Base-by-base conservation (phyloP, 2,113 vertebrate species). In the Cephalopterus ornatus region DNA sequence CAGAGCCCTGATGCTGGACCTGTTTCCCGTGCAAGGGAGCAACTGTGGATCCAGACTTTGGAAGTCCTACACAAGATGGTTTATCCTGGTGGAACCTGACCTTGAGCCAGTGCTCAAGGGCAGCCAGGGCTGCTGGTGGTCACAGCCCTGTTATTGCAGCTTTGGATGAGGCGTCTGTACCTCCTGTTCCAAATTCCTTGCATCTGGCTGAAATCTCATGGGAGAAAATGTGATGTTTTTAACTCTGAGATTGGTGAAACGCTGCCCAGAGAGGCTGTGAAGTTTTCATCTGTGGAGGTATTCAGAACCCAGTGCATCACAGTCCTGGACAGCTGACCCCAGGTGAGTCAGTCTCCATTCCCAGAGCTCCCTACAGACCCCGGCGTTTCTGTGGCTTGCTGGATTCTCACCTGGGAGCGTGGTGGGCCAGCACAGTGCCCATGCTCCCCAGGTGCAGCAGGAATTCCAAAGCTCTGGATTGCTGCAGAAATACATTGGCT, bases 291-390 rank as follows among this genome's bases (percentile, higher is more conserved):
- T 33, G 1, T 50, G 72, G 63, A 53, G 11, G 5, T 61, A 5
- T 11, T 46, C 9, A 20, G 33, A 73, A 19, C 27, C 42, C 30
- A 11, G 6, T 1, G 2, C 37, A 27, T 63, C 12, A 2, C 1
- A 2, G 79, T 49, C 63, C 63, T 70, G 56, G 41, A 50, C 26
- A 22, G 42, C 35, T 49, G 41, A 11, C 10, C 15, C 47, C 2
- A 8, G 3, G 22, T 11, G n/a, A 42, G 35, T 77, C 47, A 11
- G 26, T 27, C 14, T 32, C 41, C 22, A 11, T 55, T 12, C 41
- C 26, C 30, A 11, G 49, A 49, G 21, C 55, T 55, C 41, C 47
- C 62, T 10, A 23, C 2, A 5, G 44, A 20, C 8, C 41, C 27
- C 8, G 2, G 80, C 2, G 1, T 63, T 46, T 53, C 47, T 26